phyloP scores from a whole-genome alignment of 2,888 invertebrate genomes.

The Catocala sponsa region DNA sequence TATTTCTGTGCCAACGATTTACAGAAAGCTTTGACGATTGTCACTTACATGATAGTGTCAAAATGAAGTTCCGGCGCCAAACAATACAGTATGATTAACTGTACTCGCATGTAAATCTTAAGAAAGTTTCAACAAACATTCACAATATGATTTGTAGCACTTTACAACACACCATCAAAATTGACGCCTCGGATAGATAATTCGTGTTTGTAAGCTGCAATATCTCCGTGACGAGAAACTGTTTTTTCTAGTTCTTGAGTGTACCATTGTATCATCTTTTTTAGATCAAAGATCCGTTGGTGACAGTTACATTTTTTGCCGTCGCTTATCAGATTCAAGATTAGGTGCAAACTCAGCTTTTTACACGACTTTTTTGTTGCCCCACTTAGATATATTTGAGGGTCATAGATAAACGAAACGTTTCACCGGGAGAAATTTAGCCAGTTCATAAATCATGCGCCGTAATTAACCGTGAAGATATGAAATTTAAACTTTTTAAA shows the following conservation, averaged over 20 bases:
- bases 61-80: constrained; percentile 17
- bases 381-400: constrained; percentile 57
- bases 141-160: constrained; percentile 32
- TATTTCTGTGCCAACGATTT: neutral
- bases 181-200: constrained; percentile 52
- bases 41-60: constrained; percentile 20
- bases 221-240: constrained; percentile 68
- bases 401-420: constrained; percentile 59
- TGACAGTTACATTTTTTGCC: constrained; percentile 71
- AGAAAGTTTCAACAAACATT: constrained; percentile 37
- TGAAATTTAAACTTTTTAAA: constrained; percentile 48
- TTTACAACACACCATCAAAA: constrained; percentile 51
- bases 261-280: constrained; percentile 49
- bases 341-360: constrained; percentile 76
- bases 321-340: constrained; percentile 76
- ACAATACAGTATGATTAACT: constrained; percentile 50
- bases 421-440: constrained; percentile 46
- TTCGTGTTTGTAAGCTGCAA: constrained; percentile 74
- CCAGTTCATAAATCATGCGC: constrained; percentile 49
- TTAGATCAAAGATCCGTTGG: constrained; percentile 47
- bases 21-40: constrained; percentile 7
- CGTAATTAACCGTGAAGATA: constrained; percentile 55
- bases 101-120: constrained; percentile 41
- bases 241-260: constrained; percentile 67
- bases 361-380: constrained; percentile 57